These are phyloP conservation scores for Phacellophora camtschatica DNA, from an alignment of 30 jellyfish, hydroid and myxozoan species.

Conservation along the genomic window DNA sequence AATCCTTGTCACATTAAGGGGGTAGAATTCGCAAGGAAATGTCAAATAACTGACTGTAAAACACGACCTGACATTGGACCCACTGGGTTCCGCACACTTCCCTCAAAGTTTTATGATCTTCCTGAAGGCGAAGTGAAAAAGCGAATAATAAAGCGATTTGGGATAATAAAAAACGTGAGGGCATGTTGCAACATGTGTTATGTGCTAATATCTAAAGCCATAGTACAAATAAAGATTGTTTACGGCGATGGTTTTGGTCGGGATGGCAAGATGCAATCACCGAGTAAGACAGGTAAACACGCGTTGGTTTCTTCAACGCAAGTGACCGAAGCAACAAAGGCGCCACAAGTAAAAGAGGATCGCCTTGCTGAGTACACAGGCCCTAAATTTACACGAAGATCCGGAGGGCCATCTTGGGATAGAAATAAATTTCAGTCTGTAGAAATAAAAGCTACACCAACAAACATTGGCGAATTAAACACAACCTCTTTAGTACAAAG, in stretches of 20 bases:
- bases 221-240: conserved; percentile 53
- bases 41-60: conserved; percentile 63
- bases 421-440: background rate
- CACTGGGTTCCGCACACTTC: conserved; percentile 75
- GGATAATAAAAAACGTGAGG: conserved; percentile 38
- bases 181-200: conserved; percentile 81
- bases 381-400: conserved; percentile 66
- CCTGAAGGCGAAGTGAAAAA: conserved; percentile 71
- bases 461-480: background rate
- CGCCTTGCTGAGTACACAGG: conserved; percentile 65
- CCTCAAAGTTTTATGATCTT: conserved; percentile 74
- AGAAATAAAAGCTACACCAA: background rate
- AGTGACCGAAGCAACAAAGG: background rate
- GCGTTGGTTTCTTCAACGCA: conserved; percentile 1
- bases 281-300: conserved; percentile 22
- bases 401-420: conserved; percentile 65
- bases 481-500: background rate
- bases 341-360: conserved; percentile 36
- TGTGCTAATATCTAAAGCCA: conserved; percentile 65
- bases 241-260: conserved; percentile 46
- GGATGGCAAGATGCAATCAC: background rate
- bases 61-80: conserved; percentile 56
- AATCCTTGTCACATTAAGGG: conserved; percentile 60
- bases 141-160: conserved; percentile 69
- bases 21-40: conserved; percentile 69